phyloP scores from a whole-genome alignment of 2,888 invertebrate species.

The Andrena trimmerana region DNA sequence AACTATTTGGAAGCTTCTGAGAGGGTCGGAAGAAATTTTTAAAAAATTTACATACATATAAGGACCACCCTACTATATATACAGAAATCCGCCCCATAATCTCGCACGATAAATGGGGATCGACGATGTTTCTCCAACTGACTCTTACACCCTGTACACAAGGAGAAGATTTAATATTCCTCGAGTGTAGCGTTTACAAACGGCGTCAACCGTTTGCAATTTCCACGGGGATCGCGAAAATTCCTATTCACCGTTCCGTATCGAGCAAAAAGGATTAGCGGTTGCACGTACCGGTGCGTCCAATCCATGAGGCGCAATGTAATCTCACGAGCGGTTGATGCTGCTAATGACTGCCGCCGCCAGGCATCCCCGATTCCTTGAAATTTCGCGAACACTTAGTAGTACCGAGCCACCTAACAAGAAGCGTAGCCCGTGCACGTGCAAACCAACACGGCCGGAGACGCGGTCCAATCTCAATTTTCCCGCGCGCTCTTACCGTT shows the following conservation, averaged over 20 bases:
- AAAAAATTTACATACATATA: no score
- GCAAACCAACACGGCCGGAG: constrained; percentile 8
- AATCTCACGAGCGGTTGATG: constrained; percentile 61
- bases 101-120: no score
- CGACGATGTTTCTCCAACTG: no score
- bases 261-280: constrained; percentile 49
- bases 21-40: no score
- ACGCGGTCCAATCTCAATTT: constrained; percentile 54
- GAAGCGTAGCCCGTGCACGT: constrained; percentile 27
- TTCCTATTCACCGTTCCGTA: constrained; percentile 24
- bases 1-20: no score
- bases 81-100: no score
- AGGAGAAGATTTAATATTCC: neutral
- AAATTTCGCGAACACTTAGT: constrained; percentile 57
- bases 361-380: constrained; percentile 59
- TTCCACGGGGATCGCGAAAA: constrained; percentile 42
- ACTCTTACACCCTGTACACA: no score
- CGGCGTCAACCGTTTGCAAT: constrained; percentile 20
- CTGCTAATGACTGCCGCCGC: constrained; percentile 54
- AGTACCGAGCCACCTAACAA: constrained; percentile 40
- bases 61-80: no score
- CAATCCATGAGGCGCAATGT: constrained; percentile 50
- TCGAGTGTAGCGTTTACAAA: neutral
- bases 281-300: constrained; percentile 39
- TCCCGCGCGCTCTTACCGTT: constrained; percentile 25